Evolutionary conservation across 2,113 vertebrate genomes (phyloP).

Genomic region (Bos taurus): DNA sequence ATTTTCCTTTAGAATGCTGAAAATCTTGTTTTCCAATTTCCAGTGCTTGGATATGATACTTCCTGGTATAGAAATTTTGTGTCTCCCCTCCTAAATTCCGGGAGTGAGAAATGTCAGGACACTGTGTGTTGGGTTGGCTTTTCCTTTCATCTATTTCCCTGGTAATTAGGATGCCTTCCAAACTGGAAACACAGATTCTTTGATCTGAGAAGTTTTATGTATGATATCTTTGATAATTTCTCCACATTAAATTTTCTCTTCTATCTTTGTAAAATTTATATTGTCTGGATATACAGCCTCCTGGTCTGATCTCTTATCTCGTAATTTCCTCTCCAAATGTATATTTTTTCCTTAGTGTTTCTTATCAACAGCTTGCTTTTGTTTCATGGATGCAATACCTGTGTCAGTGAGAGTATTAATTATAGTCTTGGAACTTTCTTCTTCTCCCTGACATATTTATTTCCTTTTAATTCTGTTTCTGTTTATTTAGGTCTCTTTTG

Average conservation of each 20-base stretch:
- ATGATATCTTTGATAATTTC: not conserved
- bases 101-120: not conserved
- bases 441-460: not conserved
- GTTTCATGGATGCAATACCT: not conserved
- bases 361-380: not conserved
- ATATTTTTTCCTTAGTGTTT: not conserved
- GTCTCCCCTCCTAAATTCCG: not conserved
- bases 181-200: not conserved
- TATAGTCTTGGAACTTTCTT: not conserved
- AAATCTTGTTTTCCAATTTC: not conserved
- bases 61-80: not conserved
- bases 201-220: not conserved
- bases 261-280: not conserved
- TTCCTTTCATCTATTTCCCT: not conserved
- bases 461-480: not conserved
- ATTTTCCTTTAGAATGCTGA: not conserved
- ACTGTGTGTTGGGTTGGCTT: rapidly evolving
- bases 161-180: not conserved
- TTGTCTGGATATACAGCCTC: not conserved
- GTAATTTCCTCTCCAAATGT: not conserved
- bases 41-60: not conserved
- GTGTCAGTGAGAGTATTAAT: not conserved
- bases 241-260: not conserved
- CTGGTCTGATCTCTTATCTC: not conserved
- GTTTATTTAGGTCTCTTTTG: not conserved